These are phyloP conservation scores for Propithecus coquereli DNA, from an alignment of 2,113 vertebrate genomes.

Conservation along the genomic window DNA sequence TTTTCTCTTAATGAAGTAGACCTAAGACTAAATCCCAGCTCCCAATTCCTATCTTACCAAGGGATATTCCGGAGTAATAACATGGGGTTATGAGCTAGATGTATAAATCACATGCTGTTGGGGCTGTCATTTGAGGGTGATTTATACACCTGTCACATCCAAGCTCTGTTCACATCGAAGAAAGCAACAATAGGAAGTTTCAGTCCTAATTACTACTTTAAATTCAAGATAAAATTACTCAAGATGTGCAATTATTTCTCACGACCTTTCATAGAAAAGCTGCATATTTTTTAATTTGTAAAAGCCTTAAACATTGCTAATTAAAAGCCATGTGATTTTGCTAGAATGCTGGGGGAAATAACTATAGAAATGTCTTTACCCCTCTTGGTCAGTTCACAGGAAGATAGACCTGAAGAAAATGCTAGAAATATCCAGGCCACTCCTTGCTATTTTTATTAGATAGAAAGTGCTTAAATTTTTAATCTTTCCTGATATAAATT, in stretches of 20 bases:
- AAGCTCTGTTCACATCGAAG: neutral
- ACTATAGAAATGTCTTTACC: neutral
- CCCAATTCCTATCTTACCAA: neutral
- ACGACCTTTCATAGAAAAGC: neutral
- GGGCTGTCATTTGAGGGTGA: neutral
- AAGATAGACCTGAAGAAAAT: neutral
- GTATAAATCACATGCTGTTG: neutral
- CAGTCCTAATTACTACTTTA: neutral
- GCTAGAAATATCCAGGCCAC: neutral
- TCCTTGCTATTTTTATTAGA: constrained; percentile 16
- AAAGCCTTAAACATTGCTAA: neutral
- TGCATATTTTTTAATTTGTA: neutral
- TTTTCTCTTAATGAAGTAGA: neutral
- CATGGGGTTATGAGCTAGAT: neutral
- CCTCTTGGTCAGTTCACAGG: neutral
- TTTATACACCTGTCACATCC: neutral
- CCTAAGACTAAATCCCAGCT: neutral
- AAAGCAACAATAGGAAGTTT: neutral
- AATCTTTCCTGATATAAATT: neutral
- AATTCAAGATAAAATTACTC: neutral
- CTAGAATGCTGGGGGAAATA: neutral
- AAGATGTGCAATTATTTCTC: neutral
- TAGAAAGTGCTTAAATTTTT: constrained; percentile 7
- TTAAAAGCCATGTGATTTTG: neutral
- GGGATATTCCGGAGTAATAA: neutral